Percentiles rank a stretch among this genome's conserved stretches.
Conservation (phyloP, 2,797 vertebrate species). For the Spea hammondii region DNA sequence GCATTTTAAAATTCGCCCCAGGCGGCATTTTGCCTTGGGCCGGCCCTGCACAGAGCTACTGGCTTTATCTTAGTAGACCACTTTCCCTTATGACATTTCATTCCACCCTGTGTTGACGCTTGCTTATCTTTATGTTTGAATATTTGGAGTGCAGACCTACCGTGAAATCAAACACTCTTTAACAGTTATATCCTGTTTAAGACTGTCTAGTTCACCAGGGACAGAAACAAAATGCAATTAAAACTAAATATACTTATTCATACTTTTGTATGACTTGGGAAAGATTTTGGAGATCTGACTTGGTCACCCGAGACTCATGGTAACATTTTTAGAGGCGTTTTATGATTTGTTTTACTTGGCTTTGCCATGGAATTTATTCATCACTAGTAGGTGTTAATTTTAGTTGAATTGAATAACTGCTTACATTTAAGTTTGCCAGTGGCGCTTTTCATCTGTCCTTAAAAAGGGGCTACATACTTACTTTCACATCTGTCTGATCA, state of each 20-base stretch:
- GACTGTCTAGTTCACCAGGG: too few species aligned
- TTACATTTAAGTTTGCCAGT: slow-evolving; percentile 43
- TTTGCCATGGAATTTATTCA: slow-evolving; percentile 36
- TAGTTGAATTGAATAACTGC: slow-evolving; percentile 49
- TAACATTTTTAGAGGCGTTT: slow-evolving; percentile 36
- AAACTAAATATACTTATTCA: too few species aligned
- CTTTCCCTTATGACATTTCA: too few species aligned
- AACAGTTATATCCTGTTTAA: too few species aligned
- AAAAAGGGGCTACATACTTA: slow-evolving; percentile 27
- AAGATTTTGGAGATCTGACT: slow-evolving; percentile 18
- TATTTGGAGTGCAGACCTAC: neutral
- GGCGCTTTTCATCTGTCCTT: slow-evolving; percentile 29
- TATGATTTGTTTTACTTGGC: slow-evolving; percentile 49
- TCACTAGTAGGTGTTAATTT: slow-evolving; percentile 51
- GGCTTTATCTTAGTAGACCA: too few species aligned
- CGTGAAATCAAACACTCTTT: too few species aligned
- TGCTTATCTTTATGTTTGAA: neutral
- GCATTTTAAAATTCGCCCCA: too few species aligned
- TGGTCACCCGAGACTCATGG: slow-evolving; percentile 32
- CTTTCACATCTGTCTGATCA: slow-evolving; percentile 46
- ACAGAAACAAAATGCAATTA: too few species aligned
- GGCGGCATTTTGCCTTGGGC: too few species aligned
- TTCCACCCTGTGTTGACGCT: too few species aligned
- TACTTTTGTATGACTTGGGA: neutral
- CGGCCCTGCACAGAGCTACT: too few species aligned